These are phyloP conservation scores for Pogonomyrmex californicus DNA, from an alignment of 1,140 invertebrate species.

Conservation along the genomic window DNA sequence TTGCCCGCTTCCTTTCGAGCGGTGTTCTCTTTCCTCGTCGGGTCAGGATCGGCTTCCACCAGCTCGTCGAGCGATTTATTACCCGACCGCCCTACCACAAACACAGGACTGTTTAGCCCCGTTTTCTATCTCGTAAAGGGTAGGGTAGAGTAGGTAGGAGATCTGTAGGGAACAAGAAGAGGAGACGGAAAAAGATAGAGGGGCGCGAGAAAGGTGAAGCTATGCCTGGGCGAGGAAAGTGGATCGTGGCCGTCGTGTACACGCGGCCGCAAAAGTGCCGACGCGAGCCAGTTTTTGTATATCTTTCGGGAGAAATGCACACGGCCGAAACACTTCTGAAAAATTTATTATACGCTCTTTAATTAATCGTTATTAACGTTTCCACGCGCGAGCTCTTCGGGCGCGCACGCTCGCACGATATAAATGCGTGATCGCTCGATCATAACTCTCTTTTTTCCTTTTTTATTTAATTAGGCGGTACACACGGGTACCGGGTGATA, in stretches of 20 bases:
- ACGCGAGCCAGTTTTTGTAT: conserved; percentile 11
- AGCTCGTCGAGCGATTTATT: conserved; percentile 77
- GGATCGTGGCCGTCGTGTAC: conserved; percentile 53
- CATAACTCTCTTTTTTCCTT: conserved; percentile 20
- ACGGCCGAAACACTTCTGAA: conserved; percentile 9
- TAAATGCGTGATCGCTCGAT: conserved; percentile 7
- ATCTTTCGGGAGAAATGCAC: background rate
- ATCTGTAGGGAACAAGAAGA: conserved; percentile 18
- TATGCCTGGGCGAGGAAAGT: conserved; percentile 29
- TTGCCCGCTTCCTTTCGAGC: conserved; percentile 15
- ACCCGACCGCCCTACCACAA: conserved; percentile 71
- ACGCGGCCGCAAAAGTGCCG: conserved; percentile 45
- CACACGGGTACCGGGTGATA: conserved; percentile 54
- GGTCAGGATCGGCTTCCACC: conserved; percentile 67
- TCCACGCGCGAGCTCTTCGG: conserved; percentile 8
- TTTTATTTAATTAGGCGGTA: conserved; percentile 42
- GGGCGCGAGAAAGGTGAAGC: conserved; percentile 62
- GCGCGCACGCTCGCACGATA: background rate
- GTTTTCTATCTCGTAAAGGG: conserved; percentile 74
- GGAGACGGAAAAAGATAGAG: conserved; percentile 25
- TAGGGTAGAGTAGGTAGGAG: conserved; percentile 9
- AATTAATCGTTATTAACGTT: conserved; percentile 62
- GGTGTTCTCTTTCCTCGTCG: conserved; percentile 54
- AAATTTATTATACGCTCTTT: conserved; percentile 38
- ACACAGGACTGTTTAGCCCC: conserved; percentile 71